Evolutionary conservation across 2,888 invertebrate genomes (phyloP).

Genomic region (Brenthis hecate): DNA sequence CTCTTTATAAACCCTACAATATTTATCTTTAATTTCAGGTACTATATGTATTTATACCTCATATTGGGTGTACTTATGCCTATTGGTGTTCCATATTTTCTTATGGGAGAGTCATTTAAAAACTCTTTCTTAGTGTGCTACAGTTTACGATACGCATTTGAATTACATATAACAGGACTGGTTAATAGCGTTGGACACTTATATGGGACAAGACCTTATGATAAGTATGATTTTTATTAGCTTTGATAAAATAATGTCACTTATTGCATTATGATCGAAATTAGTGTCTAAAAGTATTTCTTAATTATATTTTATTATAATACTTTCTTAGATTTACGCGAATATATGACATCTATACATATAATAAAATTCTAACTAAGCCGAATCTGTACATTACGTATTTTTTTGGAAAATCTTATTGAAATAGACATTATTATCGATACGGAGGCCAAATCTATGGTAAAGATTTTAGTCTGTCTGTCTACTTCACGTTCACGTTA

Average conservation of each 20-base stretch:
- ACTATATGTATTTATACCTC: conserved; percentile 84
- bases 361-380: no score
- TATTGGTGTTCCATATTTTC: conserved; percentile 84
- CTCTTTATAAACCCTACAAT: no score
- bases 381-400: no score
- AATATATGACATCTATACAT: no score
- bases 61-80: conserved; percentile 84
- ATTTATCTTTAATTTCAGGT: conserved; percentile 73
- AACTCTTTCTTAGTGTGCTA: conserved; percentile 84
- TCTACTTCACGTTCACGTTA: no score
- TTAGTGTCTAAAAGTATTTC: neutral
- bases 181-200: conserved; percentile 92
- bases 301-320: no score
- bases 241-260: no score
- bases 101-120: conserved; percentile 85
- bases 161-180: conserved; percentile 89
- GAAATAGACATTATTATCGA: no score
- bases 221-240: conserved; percentile 78
- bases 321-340: no score
- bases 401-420: no score
- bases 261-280: neutral
- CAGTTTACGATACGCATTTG: conserved; percentile 83
- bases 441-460: no score
- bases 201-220: conserved; percentile 90
- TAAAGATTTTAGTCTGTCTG: no score